A percentile compares a stretch with the other conserved stretches of the same genome.
Conservation (phyloP, 2,797 vertebrate genomes). For the Microchirus variegatus region DNA sequence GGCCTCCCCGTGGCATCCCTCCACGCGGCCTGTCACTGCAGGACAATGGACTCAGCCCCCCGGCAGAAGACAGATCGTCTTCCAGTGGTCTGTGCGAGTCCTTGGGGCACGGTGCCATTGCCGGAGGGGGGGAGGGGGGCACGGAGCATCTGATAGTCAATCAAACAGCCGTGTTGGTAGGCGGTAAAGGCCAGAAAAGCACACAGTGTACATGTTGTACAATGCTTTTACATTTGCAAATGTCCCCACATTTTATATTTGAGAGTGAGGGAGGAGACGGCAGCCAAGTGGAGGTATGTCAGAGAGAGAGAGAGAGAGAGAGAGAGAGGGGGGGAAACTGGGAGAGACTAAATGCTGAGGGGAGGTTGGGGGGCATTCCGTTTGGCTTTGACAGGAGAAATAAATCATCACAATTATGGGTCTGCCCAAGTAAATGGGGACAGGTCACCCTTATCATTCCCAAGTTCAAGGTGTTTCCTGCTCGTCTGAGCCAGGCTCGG, state of each 20-base stretch:
- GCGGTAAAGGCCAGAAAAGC: slow-evolving; percentile 31
- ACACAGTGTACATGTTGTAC: slow-evolving; percentile 10
- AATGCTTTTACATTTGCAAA: slow-evolving; percentile 4
- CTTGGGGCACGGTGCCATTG: slow-evolving; percentile 54
- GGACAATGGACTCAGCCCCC: slow-evolving; percentile 49
- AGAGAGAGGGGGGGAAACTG: slow-evolving; percentile 1
- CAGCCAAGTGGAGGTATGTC: slow-evolving; percentile 12
- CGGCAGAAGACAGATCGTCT: slow-evolving; percentile 27
- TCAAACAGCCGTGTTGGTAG: slow-evolving; percentile 33
- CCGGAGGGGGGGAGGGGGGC: too few relatives aligned
- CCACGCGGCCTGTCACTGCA: slow-evolving; percentile 50
- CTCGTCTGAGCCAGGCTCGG: slow-evolving; percentile 63
- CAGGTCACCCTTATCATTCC: slow-evolving; percentile 74
- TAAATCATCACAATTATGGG: slow-evolving; percentile 81
- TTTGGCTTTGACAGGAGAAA: slow-evolving; percentile 69
- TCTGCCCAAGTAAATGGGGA: slow-evolving; percentile 64
- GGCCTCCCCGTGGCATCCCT: slow-evolving; percentile 40
- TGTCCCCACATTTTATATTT: too few relatives aligned
- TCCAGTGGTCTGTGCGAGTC: slow-evolving; percentile 37
- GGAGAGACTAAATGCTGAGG: slow-evolving; percentile 21
- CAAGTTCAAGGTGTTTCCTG: slow-evolving; percentile 75
- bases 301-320: slow-evolving; percentile 8
- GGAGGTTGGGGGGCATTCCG: slow-evolving; percentile 44
- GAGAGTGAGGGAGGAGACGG: slow-evolving; percentile 5
- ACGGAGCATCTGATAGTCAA: slow-evolving; percentile 53